phyloP scores from a whole-genome alignment of 2,113 vertebrate genomes.

The Coreoperca whiteheadi region DNA sequence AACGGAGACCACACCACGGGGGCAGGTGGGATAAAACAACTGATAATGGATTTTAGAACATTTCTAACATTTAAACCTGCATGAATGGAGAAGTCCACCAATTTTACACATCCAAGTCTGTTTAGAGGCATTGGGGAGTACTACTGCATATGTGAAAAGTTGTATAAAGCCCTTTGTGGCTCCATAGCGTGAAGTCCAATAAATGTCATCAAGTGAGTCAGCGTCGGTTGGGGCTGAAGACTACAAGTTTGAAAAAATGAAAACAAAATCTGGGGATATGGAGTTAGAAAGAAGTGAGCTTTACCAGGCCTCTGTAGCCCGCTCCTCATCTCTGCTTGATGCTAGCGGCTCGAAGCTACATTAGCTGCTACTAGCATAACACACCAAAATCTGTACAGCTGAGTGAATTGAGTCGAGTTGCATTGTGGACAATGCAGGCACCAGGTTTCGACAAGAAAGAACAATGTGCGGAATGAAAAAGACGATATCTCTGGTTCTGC shows the following conservation, averaged over 20 bases:
- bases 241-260: not conserved
- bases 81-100: not conserved
- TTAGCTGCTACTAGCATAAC: not conserved
- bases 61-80: not conserved
- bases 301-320: not conserved
- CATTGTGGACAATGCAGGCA: not conserved
- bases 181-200: not conserved
- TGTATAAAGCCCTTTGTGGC: not conserved
- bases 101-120: not conserved
- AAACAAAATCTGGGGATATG: not conserved
- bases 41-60: not conserved
- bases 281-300: not conserved
- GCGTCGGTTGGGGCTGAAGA: not conserved
- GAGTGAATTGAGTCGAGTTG: too few species aligned
- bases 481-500: not conserved
- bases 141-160: not conserved
- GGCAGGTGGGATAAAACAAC: slow-evolving; percentile 81
- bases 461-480: not conserved
- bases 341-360: too few species aligned
- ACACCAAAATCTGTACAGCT: not conserved
- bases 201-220: not conserved
- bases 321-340: not conserved
- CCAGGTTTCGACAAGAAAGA: not conserved
- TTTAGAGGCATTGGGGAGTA: not conserved
- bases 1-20: slow-evolving; percentile 94